Evolutionary conservation across 2,888 invertebrate genomes (phyloP), one percentile per base, ranked within the genome.

Genomic region (Agrilus mali): DNA sequence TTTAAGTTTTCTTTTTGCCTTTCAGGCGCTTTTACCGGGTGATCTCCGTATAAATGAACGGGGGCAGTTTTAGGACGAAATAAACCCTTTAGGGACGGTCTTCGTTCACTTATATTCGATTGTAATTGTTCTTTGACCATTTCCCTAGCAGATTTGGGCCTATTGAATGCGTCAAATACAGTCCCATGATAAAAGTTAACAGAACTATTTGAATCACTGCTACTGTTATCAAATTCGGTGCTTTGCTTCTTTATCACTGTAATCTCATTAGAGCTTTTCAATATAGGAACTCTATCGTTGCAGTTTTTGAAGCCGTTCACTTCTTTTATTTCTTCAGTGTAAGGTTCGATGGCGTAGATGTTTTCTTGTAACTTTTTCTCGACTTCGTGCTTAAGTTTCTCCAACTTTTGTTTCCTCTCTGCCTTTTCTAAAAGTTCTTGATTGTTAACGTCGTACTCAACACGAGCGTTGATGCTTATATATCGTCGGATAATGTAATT

Each of bases 401-500:
- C 53, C 1, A 64, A 55, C 50, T 60, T 64, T 42, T 59, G 59
- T 16, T 54, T 32, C 38, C 65, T 54, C 61, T 69, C 63, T 64
- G 69, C 55, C 63, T 67, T 58, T 65, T 73, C 67, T 63, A 72
- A 55, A 64, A 61, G 53, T 68, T 78, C 52, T 64, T 78, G 73
- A 61, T 73, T 66, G 60, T 72, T 63, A 63, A 78, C 59, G 69
- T 86, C 73, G 59, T 53, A 51, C 44, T 68, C 73, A 0, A 86
- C 82, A 45, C 86, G 70, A 39, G 71, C 57, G 51, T 82, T 77
- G 35, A 86, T 68, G 42, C 70, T 70, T 12, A 74, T 72, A 59
- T 78, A 84, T 50, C 82, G 72, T n/a, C 57, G 67, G 4, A 75
- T 70, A n/a, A 87, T 78, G 47, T 76, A 77, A 55, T 75, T 75